phyloP scores from a whole-genome alignment of 2,888 invertebrate genomes.

The Lepidochrysops patricia region DNA sequence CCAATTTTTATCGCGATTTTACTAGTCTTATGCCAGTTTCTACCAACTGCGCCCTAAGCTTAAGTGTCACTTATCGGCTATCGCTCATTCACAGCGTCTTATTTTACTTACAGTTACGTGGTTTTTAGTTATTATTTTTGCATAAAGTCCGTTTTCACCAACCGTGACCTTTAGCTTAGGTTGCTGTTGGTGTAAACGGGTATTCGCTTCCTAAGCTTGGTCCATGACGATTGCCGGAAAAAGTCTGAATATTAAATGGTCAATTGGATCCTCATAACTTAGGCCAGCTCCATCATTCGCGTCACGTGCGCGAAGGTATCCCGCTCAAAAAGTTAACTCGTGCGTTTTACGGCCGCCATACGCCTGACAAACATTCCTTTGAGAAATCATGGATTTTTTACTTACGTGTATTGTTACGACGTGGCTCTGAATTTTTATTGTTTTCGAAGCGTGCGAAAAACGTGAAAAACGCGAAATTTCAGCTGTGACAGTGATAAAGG shows the following conservation, averaged over 20 bases:
- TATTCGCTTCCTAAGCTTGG: too few species aligned
- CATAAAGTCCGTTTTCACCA: too few species aligned
- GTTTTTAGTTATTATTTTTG: too few species aligned
- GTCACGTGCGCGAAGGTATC: conserved; percentile 65
- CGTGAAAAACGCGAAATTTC: conserved; percentile 8
- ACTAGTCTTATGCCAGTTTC: too few species aligned
- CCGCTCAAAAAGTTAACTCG: conserved; percentile 70
- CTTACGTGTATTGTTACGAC: conserved; percentile 39
- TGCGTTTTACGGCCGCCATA: conserved; percentile 42
- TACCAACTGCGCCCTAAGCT: too few species aligned
- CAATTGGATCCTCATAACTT: conserved; percentile 21
- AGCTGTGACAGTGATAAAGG: conserved; percentile 1
- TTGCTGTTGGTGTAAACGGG: too few species aligned
- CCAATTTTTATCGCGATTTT: too few species aligned
- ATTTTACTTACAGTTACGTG: too few species aligned
- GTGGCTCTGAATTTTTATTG: conserved; percentile 31
- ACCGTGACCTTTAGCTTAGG: too few species aligned
- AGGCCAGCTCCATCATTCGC: conserved; percentile 39
- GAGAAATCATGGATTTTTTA: conserved; percentile 66
- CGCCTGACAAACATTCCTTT: conserved; percentile 59
- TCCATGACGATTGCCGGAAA: not conserved
- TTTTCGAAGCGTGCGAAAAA: conserved; percentile 30
- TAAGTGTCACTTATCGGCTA: too few species aligned
- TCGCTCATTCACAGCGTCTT: too few species aligned
- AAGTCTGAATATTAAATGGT: not conserved